These are phyloP conservation scores for Helicolenus hilgendorfi DNA, from an alignment of 2,797 vertebrate species.

Conservation along the genomic window DNA sequence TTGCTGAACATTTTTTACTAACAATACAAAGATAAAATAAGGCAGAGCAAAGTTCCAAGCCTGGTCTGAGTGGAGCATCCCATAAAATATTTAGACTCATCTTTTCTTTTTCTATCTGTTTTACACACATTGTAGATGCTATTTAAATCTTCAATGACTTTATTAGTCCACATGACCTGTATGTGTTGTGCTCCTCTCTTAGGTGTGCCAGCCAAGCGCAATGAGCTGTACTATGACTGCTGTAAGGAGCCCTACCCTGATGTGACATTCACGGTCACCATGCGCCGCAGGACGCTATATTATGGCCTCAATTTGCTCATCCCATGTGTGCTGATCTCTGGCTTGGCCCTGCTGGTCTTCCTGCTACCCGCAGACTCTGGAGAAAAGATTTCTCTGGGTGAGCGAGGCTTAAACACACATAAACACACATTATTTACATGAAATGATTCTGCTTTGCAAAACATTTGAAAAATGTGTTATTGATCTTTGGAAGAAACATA, in stretches of 20 bases:
- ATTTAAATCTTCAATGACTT: not conserved
- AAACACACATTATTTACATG: not conserved
- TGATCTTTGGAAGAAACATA: not conserved
- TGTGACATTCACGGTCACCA: slow-evolving; percentile 96
- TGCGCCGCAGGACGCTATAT: slow-evolving; percentile 94
- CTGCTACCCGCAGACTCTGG: slow-evolving; percentile 95
- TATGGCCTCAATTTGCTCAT: slow-evolving; percentile 96
- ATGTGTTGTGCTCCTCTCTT: slow-evolving; percentile 18
- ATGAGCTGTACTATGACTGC: slow-evolving; percentile 95
- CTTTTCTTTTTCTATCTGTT: not conserved
- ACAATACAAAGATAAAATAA: slow-evolving; percentile 15
- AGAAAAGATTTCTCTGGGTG: slow-evolving; percentile 96
- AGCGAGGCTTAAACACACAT: not conserved
- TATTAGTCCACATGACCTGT: not conserved
- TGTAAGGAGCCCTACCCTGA: slow-evolving; percentile 97
- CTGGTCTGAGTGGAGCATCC: not conserved
- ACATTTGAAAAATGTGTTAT: not conserved
- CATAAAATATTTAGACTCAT: slow-evolving; percentile 9
- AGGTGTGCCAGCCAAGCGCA: slow-evolving; percentile 95
- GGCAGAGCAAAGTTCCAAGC: not conserved
- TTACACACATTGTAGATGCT: not conserved
- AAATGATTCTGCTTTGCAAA: not conserved
- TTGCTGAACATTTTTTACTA: not conserved
- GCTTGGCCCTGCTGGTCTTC: slow-evolving; percentile 94
- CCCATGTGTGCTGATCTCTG: slow-evolving; percentile 95